These are phyloP conservation scores for Eremobia ochroleuca DNA, from an alignment of 2,888 invertebrate species.

Conservation along the genomic window DNA sequence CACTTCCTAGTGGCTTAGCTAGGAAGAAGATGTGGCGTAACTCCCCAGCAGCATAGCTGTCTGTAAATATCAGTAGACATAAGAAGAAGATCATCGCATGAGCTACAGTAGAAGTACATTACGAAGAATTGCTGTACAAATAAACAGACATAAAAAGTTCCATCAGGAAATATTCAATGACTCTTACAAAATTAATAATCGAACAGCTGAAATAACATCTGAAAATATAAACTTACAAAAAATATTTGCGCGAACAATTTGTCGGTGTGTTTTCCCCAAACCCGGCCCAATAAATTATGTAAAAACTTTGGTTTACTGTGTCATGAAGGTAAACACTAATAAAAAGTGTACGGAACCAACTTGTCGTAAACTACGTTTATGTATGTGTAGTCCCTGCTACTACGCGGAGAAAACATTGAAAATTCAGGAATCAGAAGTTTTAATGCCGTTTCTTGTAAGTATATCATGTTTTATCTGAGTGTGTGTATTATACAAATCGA, in stretches of 20 bases:
- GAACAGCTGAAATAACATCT: conserved; percentile 33
- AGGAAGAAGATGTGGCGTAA: too few relatives aligned
- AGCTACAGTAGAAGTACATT: not conserved
- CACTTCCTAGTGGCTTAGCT: too few relatives aligned
- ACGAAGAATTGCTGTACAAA: not conserved
- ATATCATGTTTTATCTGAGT: not conserved
- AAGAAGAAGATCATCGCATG: not conserved
- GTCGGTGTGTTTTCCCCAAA: conserved; percentile 45
- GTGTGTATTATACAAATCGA: not conserved
- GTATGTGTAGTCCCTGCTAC: conserved; percentile 28
- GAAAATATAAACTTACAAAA: conserved; percentile 41
- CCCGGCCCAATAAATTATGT: conserved; percentile 58
- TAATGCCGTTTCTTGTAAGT: not conserved
- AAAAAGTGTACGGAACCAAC: conserved; percentile 58
- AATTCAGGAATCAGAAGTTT: conserved; percentile 23
- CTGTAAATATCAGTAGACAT: not conserved
- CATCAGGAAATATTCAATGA: not conserved
- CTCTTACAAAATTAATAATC: conserved; percentile 28
- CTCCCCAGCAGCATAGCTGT: not conserved
- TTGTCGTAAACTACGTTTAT: conserved; percentile 60
- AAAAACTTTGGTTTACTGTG: conserved; percentile 62
- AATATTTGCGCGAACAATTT: conserved; percentile 36
- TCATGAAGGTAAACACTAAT: conserved; percentile 64
- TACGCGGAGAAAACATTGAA: not conserved
- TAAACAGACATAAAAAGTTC: not conserved